Evolutionary conservation across 92 coral and sea anemone species (phyloP), one percentile per base, ranked within the genome.

Genomic region (Hydrozoanthus gracilis): DNA sequence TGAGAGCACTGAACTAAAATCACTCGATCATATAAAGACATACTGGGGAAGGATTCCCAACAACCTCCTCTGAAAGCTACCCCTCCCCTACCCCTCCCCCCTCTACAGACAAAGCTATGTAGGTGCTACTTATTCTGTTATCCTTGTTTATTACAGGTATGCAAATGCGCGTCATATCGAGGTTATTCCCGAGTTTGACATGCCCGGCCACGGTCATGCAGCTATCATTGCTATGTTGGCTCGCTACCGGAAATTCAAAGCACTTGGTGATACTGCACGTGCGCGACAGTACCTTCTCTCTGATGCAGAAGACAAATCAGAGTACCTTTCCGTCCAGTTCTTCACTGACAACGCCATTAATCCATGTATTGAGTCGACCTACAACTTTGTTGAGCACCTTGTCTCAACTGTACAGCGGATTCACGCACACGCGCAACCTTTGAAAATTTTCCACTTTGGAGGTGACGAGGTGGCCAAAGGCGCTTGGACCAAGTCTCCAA

Each of bases 161-260:
- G 99, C 97, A 51, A 88, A 92, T 11, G 92, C 87, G 69, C 88
- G 96, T 18, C 96, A 93, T 74, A 95, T 96, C 66, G 95, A 95
- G 82, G 89, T 96, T 3, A 96, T 96, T 49, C 99, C 99, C 4
- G 99, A 96, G 90, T 96, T 95, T 86, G 99, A 96, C 89, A 96
- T 96, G 99, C 99, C 99, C 44, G 99, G 99, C 8, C 99, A 96
- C 51, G 95, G 97, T 11, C 99, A 96, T 56, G 99, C 99, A 2
- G 98, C 98, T 3, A 95, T 96, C 66, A 95, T 92, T 47, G 98
- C 98, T 8, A 96, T 96, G 99, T 91, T 95, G 79, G 94, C 92
- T 27, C 77, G 98, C 39, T 90, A 92, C 83, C 84, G 77, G 71
- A 92, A 92, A 52, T 89, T 78, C 73, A 88, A 88, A 79, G 91